phyloP scores from a whole-genome alignment of 2,888 invertebrate species.

The Blera fallax region DNA sequence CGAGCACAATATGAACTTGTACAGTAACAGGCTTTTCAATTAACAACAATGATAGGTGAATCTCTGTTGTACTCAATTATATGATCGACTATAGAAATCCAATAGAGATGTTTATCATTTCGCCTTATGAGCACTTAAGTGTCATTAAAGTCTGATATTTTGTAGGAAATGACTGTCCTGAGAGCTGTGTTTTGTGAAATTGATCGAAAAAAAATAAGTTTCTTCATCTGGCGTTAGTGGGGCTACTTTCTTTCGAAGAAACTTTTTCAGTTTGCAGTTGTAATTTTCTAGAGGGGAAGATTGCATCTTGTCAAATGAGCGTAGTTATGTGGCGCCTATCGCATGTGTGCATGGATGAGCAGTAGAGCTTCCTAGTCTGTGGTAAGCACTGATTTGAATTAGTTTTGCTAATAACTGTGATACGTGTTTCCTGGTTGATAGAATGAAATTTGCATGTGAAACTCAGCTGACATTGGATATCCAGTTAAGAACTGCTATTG shows the following conservation, averaged over 20 bases:
- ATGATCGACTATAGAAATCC: slow-evolving; percentile 1
- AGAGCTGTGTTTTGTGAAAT: not conserved
- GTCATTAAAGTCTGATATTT: not conserved
- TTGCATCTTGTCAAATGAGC: too few species aligned
- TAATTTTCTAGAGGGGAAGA: not conserved
- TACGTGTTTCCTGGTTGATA: too few species aligned
- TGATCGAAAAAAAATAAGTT: not conserved
- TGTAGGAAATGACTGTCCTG: not conserved
- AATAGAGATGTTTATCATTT: not conserved
- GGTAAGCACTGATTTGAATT: too few species aligned
- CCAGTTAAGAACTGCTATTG: too few species aligned
- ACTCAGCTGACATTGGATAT: too few species aligned
- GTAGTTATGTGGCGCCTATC: too few species aligned
- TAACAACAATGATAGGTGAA: slow-evolving; percentile 7
- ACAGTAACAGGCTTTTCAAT: slow-evolving; percentile 12
- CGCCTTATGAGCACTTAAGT: not conserved
- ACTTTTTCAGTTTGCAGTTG: not conserved
- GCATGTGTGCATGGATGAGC: too few species aligned
- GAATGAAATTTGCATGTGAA: too few species aligned
- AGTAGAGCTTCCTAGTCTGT: too few species aligned
- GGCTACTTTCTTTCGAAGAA: not conserved
- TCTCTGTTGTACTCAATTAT: not conserved
- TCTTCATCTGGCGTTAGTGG: not conserved
- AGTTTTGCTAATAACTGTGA: too few species aligned
- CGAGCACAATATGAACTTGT: slow-evolving; percentile 7